Evolutionary conservation across 2,797 vertebrate species (phyloP).

Genomic region (Myotis planiceps): DNA sequence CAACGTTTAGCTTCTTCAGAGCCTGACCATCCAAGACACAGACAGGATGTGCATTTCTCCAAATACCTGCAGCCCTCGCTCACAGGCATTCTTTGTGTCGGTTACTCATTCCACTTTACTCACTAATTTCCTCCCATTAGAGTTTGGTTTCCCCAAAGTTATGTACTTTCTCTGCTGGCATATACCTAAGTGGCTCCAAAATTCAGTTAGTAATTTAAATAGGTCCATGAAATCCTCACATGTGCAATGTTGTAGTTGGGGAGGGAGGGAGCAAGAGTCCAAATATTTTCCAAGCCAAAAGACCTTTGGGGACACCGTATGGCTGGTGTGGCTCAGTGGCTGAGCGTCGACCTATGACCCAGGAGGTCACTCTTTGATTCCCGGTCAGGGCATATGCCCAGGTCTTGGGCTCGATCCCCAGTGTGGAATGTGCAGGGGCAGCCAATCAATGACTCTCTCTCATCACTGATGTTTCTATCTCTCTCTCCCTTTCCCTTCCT

Average conservation of each 20-base stretch:
- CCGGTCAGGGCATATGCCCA: too few relatives aligned
- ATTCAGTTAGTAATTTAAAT: slow-evolving; percentile 31
- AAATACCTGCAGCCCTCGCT: background rate
- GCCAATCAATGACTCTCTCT: too few relatives aligned
- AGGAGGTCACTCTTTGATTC: too few relatives aligned
- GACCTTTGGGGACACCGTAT: slow-evolving; percentile 25
- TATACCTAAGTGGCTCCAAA: slow-evolving; percentile 10
- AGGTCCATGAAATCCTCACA: background rate
- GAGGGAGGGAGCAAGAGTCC: background rate
- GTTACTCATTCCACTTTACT: background rate
- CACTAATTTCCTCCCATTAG: background rate
- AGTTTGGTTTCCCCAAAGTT: background rate
- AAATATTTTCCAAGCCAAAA: slow-evolving; percentile 67
- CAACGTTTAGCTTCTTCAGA: background rate
- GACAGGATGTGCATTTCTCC: background rate
- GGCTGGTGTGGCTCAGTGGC: slow-evolving; percentile 32
- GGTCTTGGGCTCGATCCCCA: too few relatives aligned
- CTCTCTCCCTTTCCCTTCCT: too few relatives aligned
- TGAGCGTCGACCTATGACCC: too few relatives aligned
- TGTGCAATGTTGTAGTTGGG: background rate
- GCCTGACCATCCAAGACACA: background rate
- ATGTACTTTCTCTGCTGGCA: background rate
- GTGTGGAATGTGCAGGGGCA: too few relatives aligned
- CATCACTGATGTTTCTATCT: too few relatives aligned
- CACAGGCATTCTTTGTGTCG: background rate